Base-by-base conservation (phyloP, 2,888 invertebrate species). In the Epinotia nisella region DNA sequence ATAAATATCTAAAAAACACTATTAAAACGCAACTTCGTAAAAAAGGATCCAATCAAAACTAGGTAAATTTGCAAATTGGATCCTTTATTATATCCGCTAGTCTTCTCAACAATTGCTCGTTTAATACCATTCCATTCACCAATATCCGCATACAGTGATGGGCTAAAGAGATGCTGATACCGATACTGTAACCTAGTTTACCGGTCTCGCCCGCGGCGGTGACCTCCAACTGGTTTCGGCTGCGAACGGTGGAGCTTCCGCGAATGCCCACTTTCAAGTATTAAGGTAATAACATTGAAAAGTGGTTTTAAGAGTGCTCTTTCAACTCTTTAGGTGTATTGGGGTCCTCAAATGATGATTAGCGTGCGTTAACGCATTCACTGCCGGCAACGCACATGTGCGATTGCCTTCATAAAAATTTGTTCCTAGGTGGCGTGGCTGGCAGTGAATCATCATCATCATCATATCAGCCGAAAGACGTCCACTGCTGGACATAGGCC, bases 211-310 rank as follows among this genome's bases (percentile, higher is more conserved):
- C 66, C 11, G 66, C 3, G 66, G 71, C 71, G 45, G 51, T 45
- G 71, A 55, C 71, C 71, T 71, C 66, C 24, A 71, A 71, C 71
- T n/a, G 60, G 71, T 66, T 66, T 60, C n/a, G 35, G 61, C 35
- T 51, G 17, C 35, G 29, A 45, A 10, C 51, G 41, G 45, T 17
- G 3, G 5, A 11, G 60, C 60, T 71, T 71, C 71, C 71, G 71
- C 66, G 59, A 71, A 51, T 55, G 58, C 29, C 59, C 5, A 45
- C 45, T 21, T 61, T 45, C 11, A 21, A 39, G 41, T 19, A 45
- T 51, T 51, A n/a, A n/a, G 17, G 1, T 17, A 51, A 51, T 53
- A 64, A n/a, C 49, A 51, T 29, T 65, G 51, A 19, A 51, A 24
- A 53, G 51, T 51, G 64, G 19, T 15, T 19, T n/a, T 13, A 29